Conservation (phyloP, 2,888 invertebrate genomes). For the Hermodice carunculata region DNA sequence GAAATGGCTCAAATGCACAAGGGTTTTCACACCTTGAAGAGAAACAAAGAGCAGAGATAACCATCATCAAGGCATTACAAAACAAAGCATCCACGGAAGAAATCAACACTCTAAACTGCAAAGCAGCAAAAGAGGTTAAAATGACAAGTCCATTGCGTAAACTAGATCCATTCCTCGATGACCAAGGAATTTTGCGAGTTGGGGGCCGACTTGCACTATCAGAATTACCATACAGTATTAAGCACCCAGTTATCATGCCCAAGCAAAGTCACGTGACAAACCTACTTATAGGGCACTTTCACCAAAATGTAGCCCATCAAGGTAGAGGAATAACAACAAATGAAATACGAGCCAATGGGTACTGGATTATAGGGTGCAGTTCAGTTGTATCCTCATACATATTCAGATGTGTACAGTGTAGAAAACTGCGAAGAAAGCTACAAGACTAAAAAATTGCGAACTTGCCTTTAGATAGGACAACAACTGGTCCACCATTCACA, state of each 20-base stretch:
- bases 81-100: slow-evolving; percentile 6
- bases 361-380: slow-evolving; percentile 19
- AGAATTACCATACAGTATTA: slow-evolving; percentile 1
- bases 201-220: slow-evolving; percentile 23
- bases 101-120: background rate
- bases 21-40: slow-evolving; percentile 4
- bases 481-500: slow-evolving; percentile 43
- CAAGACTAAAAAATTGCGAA: slow-evolving; percentile 34
- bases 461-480: slow-evolving; percentile 39
- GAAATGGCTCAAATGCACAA: too few species aligned
- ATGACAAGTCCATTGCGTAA: background rate
- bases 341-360: slow-evolving; percentile 38
- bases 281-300: slow-evolving; percentile 36
- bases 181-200: slow-evolving; percentile 27
- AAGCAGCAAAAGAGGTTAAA: background rate
- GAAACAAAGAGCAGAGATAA: background rate
- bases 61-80: slow-evolving; percentile 5
- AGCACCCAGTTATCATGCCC: slow-evolving; percentile 28
- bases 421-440: slow-evolving; percentile 5
- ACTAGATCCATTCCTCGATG: slow-evolving; percentile 29
- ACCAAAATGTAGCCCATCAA: slow-evolving; percentile 34
- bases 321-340: slow-evolving; percentile 41
- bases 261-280: slow-evolving; percentile 12
- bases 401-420: slow-evolving; percentile 22
- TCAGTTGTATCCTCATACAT: slow-evolving; percentile 6